Conservation (phyloP, 2,113 vertebrate species). For the Lycaon pictus region DNA sequence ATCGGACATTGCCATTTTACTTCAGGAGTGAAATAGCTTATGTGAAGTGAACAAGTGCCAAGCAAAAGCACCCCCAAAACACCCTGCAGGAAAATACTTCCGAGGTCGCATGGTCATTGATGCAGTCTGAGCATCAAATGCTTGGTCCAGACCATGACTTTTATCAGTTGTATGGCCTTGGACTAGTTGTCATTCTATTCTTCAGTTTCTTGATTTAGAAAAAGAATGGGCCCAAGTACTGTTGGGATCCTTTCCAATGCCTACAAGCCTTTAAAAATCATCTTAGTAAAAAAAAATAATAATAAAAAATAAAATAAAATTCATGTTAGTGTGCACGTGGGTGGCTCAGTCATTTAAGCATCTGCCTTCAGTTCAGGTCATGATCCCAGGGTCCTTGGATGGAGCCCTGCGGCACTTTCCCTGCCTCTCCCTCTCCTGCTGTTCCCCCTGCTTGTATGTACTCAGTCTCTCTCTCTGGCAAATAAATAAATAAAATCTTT, state of each 20-base stretch:
- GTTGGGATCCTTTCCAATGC: background rate
- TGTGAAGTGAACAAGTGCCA: accelerated
- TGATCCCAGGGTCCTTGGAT: too few relatives aligned
- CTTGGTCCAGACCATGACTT: accelerated
- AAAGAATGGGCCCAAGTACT: background rate
- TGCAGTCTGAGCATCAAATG: accelerated
- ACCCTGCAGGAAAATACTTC: background rate
- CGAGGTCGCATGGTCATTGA: accelerated
- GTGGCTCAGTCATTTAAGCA: too few relatives aligned
- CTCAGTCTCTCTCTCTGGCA: too few relatives aligned
- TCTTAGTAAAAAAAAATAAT: too few relatives aligned
- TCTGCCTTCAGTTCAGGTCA: too few relatives aligned
- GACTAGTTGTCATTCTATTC: background rate
- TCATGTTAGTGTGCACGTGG: too few relatives aligned
- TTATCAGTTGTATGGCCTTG: accelerated
- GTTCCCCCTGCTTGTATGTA: too few relatives aligned
- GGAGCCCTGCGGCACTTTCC: too few relatives aligned
- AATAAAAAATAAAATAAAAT: too few relatives aligned
- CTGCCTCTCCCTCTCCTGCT: too few relatives aligned
- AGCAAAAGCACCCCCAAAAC: background rate
- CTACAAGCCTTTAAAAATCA: too few relatives aligned
- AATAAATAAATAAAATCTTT: too few relatives aligned
- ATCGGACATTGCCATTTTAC: background rate
- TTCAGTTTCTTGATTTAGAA: background rate
- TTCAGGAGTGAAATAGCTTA: background rate